Conservation (phyloP, 2,797 vertebrate species). For the Protosalanx chinensis region DNA sequence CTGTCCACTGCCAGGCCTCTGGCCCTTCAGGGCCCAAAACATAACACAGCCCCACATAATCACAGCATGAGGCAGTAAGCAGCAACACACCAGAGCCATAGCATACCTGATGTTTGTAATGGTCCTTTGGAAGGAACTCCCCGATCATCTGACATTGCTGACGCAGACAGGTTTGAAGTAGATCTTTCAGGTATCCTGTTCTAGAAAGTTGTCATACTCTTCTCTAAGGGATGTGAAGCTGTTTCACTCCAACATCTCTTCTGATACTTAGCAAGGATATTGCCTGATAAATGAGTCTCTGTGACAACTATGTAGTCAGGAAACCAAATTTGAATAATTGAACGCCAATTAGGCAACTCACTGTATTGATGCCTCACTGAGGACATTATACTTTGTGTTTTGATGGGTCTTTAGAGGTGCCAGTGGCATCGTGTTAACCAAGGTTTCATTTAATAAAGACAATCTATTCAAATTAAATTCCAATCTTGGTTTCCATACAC, state of each 20-base stretch:
- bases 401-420: conserved; percentile 17
- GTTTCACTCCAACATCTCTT: not conserved
- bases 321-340: not conserved
- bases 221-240: not conserved
- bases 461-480: conserved; percentile 38
- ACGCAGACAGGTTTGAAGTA: no score
- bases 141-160: no score
- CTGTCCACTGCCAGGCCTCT: not conserved
- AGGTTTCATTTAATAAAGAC: conserved; percentile 71
- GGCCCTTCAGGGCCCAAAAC: not conserved
- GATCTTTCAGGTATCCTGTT: no score
- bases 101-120: conserved; percentile 16
- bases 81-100: conserved; percentile 1
- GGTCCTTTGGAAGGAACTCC: no score
- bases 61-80: conserved; percentile 3
- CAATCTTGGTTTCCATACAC: conserved; percentile 2
- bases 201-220: no score
- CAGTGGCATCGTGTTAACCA: conserved; percentile 6
- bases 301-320: not conserved
- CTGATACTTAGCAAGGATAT: conserved; percentile 11
- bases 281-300: not conserved
- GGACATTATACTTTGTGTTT: not conserved
- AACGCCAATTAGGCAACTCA: conserved; percentile 26
- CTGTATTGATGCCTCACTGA: conserved; percentile 19
- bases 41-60: not conserved